A percentile compares a stretch with the other conserved stretches of the same genome.
These are phyloP conservation scores for Plectrocnemia conspersa DNA, from an alignment of 1,140 invertebrate genomes.

Conservation along the genomic window DNA sequence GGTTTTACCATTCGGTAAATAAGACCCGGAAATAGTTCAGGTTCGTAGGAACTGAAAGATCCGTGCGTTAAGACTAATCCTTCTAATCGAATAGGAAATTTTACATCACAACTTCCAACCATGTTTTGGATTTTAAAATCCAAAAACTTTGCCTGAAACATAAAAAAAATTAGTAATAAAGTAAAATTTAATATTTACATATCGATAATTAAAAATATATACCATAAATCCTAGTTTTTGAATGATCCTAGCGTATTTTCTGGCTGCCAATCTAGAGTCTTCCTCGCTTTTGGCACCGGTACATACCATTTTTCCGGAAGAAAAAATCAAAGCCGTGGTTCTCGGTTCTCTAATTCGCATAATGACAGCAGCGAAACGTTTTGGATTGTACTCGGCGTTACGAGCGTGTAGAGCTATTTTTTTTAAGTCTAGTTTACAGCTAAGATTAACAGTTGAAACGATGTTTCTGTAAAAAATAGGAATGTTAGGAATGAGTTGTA, in stretches of 20 bases:
- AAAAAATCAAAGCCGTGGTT: conserved; percentile 98
- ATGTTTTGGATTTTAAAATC: conserved; percentile 99
- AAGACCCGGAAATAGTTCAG: conserved; percentile 94
- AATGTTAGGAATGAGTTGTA: background rate
- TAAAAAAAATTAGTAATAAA: conserved; percentile 17
- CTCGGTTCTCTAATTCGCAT: conserved; percentile 98
- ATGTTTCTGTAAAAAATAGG: conserved; percentile 74
- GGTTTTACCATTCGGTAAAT: conserved; percentile 99
- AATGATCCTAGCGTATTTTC: conserved; percentile 99
- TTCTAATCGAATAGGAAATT: conserved; percentile 97
- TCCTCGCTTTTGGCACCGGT: conserved; percentile 99
- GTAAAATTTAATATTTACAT: background rate
- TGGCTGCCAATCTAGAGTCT: conserved; percentile 89
- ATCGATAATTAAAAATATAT: conserved; percentile 42
- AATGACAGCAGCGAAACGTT: conserved; percentile 99
- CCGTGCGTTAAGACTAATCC: conserved; percentile 94
- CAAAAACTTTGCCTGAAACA: conserved; percentile 90
- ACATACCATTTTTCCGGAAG: conserved; percentile 99
- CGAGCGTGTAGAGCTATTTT: conserved; percentile 98
- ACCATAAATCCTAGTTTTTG: conserved; percentile 96
- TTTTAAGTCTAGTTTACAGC: conserved; percentile 92
- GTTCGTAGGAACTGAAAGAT: conserved; percentile 95
- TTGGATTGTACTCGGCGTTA: conserved; percentile 99
- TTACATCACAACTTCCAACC: conserved; percentile 99
- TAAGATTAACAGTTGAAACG: conserved; percentile 96